Evolutionary conservation across 2,797 vertebrate species (phyloP), one percentile per base, ranked within the genome.

Genomic region (Lutjanus campechanus): DNA sequence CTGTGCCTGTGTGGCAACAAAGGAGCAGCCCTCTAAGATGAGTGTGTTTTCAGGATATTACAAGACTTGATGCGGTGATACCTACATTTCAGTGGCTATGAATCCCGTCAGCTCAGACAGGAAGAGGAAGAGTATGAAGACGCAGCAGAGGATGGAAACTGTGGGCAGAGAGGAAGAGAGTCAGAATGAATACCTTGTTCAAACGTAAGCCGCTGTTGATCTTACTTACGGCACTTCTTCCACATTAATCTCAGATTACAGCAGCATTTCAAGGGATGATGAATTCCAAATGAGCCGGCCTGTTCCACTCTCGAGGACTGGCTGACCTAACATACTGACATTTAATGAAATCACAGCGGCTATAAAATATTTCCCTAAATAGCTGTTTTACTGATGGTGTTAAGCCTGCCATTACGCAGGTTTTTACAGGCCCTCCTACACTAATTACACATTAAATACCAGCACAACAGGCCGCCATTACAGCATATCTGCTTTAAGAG

Each of bases 91-190:
- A 88, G 97, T 99, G 66, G 97, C 96, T 94, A 99, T 98, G 95
- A 98, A 99, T 94, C 98, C 98, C 0, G 97, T 99, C 91, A 99
- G 96, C 91, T 99, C 98, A 29, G 98, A 99, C 89, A 99, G 96
- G 96, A 99, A 99, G 87, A 99, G 97, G 96, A 99, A 99, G 84
- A 99, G 93, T 92, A 99, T 99, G 95, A 99, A 99, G 90, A 99
- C 91, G 81, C 98, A 99, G 96, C 98, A 99, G 94, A 98, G 98
- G 82, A 99, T 94, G 85, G 98, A 99, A 91, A 99, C 98, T 99
- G 95, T 83, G 94, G 96, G 86, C 83, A 96, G 76, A 95, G 69
- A 88, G 43, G 69, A 65, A 70, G n/a, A 83, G 36, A 50, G 60
- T 82, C 46, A 76, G 25, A 86, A 64, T 64, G 50, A 74, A 29